Percentiles rank a stretch among this genome's conserved stretches.
phyloP scores from a whole-genome alignment of 2,888 invertebrate genomes.

The Schizaphis graminum region DNA sequence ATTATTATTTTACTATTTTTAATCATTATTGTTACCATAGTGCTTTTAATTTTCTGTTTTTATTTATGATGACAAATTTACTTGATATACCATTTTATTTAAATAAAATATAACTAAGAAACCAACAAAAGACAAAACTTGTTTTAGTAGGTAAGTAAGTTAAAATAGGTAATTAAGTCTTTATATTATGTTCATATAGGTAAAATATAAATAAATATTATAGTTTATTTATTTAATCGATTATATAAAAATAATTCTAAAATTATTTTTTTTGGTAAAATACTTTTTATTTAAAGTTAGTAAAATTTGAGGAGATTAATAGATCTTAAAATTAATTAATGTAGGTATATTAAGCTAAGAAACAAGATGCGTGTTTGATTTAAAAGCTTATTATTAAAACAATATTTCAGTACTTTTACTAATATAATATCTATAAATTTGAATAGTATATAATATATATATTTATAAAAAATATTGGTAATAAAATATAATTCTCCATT shows the following conservation, averaged over 20 bases:
- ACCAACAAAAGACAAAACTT: background rate
- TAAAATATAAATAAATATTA: background rate
- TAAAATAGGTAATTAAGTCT: background rate
- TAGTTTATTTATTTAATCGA: background rate
- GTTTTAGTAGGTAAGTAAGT: background rate
- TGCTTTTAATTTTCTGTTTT: background rate
- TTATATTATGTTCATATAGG: background rate
- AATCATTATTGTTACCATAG: background rate
- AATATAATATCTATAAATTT: background rate
- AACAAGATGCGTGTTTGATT: background rate
- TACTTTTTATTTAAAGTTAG: background rate
- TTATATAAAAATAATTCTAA: background rate
- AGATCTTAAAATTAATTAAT: background rate
- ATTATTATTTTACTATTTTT: background rate
- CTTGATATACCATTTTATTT: background rate
- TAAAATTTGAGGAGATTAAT: background rate
- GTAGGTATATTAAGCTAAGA: background rate
- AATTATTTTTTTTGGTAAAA: background rate
- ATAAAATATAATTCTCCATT: background rate
- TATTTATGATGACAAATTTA: background rate
- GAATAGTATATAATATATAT: background rate
- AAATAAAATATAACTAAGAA: background rate
- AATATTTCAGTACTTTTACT: background rate
- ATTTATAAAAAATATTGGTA: background rate
- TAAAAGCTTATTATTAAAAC: background rate